phyloP scores from a whole-genome alignment of 2,888 invertebrate species.

The Diaprepes abbreviatus region DNA sequence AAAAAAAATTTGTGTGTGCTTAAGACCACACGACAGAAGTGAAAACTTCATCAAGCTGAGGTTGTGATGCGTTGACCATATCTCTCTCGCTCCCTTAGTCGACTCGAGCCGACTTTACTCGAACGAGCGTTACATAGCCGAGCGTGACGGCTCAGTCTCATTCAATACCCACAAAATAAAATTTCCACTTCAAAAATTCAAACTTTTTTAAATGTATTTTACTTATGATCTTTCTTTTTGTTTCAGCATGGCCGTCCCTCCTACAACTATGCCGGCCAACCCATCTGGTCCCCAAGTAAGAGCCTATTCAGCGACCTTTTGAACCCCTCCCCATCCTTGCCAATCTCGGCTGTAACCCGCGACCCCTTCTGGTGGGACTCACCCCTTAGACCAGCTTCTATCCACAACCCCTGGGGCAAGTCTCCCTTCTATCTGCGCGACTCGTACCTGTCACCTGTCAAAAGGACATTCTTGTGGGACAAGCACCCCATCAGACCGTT shows the following conservation, averaged over 20 bases:
- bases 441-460: slow-evolving; percentile 91
- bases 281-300: slow-evolving; percentile 77
- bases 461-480: slow-evolving; percentile 92
- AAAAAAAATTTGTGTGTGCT: no score
- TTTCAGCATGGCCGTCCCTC: slow-evolving; percentile 32
- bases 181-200: no score
- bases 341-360: slow-evolving; percentile 84
- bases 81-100: no score
- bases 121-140: no score
- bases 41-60: no score
- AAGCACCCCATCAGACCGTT: slow-evolving; percentile 92
- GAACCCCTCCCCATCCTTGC: slow-evolving; percentile 84
- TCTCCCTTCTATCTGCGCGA: slow-evolving; percentile 86
- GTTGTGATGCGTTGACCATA: no score
- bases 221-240: no score
- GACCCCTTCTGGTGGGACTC: slow-evolving; percentile 92
- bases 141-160: no score
- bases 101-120: no score
- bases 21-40: no score
- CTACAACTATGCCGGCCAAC: slow-evolving; percentile 83
- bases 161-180: no score
- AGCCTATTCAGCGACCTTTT: slow-evolving; percentile 76
- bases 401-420: slow-evolving; percentile 76
- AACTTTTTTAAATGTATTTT: no score
- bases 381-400: slow-evolving; percentile 80